These are phyloP conservation scores for Notodonta dromedarius DNA, from an alignment of 2,888 invertebrate genomes.

Conservation along the genomic window DNA sequence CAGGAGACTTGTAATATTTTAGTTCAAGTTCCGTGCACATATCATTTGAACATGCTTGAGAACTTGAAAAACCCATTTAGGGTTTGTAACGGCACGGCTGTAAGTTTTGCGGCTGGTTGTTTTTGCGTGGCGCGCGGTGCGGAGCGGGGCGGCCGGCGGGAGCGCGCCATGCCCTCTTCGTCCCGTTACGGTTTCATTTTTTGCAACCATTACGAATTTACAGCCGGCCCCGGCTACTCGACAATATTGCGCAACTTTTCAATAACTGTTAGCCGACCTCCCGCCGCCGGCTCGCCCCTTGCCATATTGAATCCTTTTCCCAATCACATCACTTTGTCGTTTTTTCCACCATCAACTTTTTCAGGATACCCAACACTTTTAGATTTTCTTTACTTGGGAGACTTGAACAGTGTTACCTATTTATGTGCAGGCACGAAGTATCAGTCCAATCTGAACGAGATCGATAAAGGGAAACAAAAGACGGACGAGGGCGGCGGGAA, in stretches of 20 bases:
- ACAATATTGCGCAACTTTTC: conserved; percentile 84
- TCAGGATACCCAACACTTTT: conserved; percentile 17
- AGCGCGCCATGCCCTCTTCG: conserved; percentile 49
- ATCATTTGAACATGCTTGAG: conserved; percentile 37
- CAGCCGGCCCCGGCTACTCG: conserved; percentile 74
- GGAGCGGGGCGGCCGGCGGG: conserved; percentile 26
- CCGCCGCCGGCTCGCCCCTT: conserved; percentile 60
- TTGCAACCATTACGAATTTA: conserved; percentile 83
- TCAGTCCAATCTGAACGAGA: conserved; percentile 90
- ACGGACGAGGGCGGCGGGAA: conserved; percentile 85
- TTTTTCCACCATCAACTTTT: conserved; percentile 36
- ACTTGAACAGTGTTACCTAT: conserved; percentile 36
- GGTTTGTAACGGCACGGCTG: conserved; percentile 52
- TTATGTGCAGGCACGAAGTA: conserved; percentile 87
- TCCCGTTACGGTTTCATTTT: conserved; percentile 73
- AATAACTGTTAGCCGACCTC: conserved; percentile 76
- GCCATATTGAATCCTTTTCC: conserved; percentile 77
- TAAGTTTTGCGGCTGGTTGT: conserved; percentile 72
- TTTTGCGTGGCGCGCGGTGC: conserved; percentile 57
- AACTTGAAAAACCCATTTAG: conserved; percentile 77
- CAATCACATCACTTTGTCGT: conserved; percentile 61
- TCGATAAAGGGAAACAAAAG: conserved; percentile 92
- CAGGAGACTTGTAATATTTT: conserved; percentile 5
- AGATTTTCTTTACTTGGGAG: conserved; percentile 20
- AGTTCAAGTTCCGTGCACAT: conserved; percentile 21